A percentile compares a stretch with the other conserved stretches of the same genome.
These are phyloP conservation scores for Mus minutoides DNA, from an alignment of 2,797 vertebrate genomes.

Conservation along the genomic window DNA sequence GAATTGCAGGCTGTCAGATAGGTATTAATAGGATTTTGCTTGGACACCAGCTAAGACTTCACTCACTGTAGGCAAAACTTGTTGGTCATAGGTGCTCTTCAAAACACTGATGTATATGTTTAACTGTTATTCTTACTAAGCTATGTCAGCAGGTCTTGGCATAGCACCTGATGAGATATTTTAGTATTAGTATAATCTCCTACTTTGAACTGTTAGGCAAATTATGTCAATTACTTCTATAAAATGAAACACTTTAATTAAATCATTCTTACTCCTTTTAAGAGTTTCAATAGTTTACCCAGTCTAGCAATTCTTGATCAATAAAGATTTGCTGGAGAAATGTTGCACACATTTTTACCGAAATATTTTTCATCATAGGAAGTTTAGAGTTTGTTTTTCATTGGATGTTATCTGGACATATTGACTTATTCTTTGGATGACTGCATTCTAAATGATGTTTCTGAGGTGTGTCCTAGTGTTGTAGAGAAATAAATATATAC, in stretches of 20 bases:
- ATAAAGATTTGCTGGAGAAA: conserved; percentile 14
- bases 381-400: conserved; percentile 20
- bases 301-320: background rate
- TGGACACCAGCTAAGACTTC: background rate
- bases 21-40: background rate
- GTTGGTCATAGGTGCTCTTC: background rate
- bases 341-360: background rate
- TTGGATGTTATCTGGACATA: background rate
- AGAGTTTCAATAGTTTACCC: background rate
- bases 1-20: background rate
- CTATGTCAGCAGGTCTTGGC: conserved; percentile 8
- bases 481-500: background rate
- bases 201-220: conserved; percentile 5
- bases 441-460: background rate
- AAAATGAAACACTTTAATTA: conserved; percentile 26
- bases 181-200: background rate
- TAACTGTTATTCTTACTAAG: background rate
- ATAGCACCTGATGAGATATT: background rate
- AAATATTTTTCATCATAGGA: conserved; percentile 48
- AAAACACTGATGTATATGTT: conserved; percentile 32
- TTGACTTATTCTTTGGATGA: conserved; percentile 46
- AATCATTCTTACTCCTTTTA: background rate
- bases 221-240: conserved; percentile 18
- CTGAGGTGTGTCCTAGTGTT: background rate
- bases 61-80: background rate